Evolutionary conservation across 2,888 invertebrate species (phyloP), one percentile per base, ranked within the genome.

Genomic region (Lycophotia porphyrea): DNA sequence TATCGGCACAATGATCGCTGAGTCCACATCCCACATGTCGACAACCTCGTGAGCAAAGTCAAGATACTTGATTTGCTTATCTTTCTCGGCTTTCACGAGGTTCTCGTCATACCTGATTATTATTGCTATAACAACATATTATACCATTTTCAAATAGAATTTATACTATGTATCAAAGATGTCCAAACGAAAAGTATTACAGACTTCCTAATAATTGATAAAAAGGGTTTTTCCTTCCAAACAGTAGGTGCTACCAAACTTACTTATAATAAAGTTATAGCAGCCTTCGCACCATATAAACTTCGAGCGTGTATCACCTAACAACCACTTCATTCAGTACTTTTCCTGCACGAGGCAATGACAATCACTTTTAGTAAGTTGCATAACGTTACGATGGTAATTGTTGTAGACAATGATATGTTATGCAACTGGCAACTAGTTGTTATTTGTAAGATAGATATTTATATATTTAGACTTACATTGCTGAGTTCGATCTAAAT

Each of bases 291-390:
- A 34, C 36, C 31, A 66, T n/a, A 52, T 67, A 82, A 78, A 7
- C 78, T 52, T 78, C 61, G 11, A 47, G 72, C 18, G 1, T 31
- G 18, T 71, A 66, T 27, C n/a, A 39, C 5, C n/a, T 42, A 60
- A 58, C 18, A n/a, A 24, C 44, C 24, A 44, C 34, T 21, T 27
- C n/a, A 68, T 27, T 55, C 7, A 61, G 58, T 78, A 74, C n/a
- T 47, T 74, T 79, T 60, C 67, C 39, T 24, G 9, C 74, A 68
- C 44, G 47, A 36, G 36, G n/a, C 58, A 61, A 70, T 71, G 74
- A 78, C 67, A 60, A 9, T 64, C 55, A 65, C 47, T 47, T 78
- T 78, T 63, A 55, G 71, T 11, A 67, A 74, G 74, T 74, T 55
- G 21, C 47, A 36, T 71, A 78, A 63, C 27, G 44, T 66, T 71